These are phyloP conservation scores for Chloromyia formosa DNA, from an alignment of 2,888 invertebrate species.

Conservation along the genomic window DNA sequence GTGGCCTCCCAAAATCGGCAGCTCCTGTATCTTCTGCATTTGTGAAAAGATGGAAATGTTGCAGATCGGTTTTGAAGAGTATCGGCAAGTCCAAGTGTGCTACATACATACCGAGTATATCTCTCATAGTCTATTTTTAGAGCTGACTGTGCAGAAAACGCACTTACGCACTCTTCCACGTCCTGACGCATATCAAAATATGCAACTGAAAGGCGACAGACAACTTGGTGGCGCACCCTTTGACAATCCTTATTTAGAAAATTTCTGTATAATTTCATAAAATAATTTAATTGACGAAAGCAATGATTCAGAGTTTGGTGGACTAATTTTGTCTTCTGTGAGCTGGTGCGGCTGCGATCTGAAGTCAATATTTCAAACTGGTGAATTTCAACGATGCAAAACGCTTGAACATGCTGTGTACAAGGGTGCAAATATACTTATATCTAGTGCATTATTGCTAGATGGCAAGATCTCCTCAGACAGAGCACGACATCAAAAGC, in stretches of 20 bases:
- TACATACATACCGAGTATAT: no score
- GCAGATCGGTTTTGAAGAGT: no score
- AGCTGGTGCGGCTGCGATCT: neutral
- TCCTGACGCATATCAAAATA: neutral
- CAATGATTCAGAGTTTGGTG: slow-evolving; percentile 31
- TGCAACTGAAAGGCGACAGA: neutral
- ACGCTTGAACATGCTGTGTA: neutral
- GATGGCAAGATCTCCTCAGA: neutral
- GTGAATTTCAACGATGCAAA: slow-evolving; percentile 13
- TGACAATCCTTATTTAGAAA: neutral
- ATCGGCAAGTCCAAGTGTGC: neutral
- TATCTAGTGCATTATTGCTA: neutral
- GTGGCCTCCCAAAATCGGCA: neutral
- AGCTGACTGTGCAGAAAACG: neutral
- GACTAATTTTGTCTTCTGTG: slow-evolving; percentile 23
- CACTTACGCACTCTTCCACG: neutral
- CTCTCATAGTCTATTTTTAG: no score
- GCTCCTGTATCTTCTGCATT: slow-evolving; percentile 11
- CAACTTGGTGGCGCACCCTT: neutral
- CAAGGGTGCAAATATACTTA: neutral
- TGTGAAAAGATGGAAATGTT: neutral
- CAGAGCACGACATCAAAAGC: slow-evolving; percentile 15
- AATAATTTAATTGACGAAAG: slow-evolving; percentile 32
- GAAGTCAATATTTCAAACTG: neutral
- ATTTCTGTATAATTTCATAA: slow-evolving; percentile 28